These are phyloP conservation scores for Drosophila mulleri DNA, from an alignment of 2,888 invertebrate species.

Conservation along the genomic window DNA sequence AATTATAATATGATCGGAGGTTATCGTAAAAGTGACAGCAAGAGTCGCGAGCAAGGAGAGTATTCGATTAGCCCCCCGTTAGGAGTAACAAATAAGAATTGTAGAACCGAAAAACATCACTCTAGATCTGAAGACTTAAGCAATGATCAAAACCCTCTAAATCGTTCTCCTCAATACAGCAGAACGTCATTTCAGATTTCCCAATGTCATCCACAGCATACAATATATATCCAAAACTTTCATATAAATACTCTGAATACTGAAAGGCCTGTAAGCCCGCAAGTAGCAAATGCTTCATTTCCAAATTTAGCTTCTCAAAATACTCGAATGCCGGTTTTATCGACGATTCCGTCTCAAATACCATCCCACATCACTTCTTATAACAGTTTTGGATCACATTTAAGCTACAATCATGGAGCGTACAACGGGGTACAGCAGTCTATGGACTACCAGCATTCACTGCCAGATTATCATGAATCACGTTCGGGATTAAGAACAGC, in stretches of 20 bases:
- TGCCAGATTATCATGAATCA: background rate
- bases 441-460: background rate
- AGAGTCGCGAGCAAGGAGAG: background rate
- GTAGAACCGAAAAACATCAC: background rate
- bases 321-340: background rate
- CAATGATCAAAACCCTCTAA: no score
- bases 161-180: background rate
- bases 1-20: background rate
- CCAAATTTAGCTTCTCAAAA: background rate
- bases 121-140: background rate
- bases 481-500: background rate
- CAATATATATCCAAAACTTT: background rate
- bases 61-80: background rate
- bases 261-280: background rate
- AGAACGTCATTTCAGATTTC: no score
- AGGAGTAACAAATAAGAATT: background rate
- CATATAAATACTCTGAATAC: background rate
- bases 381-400: background rate
- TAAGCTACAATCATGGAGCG: background rate
- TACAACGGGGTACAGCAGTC: background rate
- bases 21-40: no score
- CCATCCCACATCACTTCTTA: background rate
- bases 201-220: no score
- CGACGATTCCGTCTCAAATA: background rate
- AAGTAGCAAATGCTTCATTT: no score